Evolutionary conservation across 2,797 vertebrate genomes (phyloP).

Genomic region (Coregonus ussuriensis): DNA sequence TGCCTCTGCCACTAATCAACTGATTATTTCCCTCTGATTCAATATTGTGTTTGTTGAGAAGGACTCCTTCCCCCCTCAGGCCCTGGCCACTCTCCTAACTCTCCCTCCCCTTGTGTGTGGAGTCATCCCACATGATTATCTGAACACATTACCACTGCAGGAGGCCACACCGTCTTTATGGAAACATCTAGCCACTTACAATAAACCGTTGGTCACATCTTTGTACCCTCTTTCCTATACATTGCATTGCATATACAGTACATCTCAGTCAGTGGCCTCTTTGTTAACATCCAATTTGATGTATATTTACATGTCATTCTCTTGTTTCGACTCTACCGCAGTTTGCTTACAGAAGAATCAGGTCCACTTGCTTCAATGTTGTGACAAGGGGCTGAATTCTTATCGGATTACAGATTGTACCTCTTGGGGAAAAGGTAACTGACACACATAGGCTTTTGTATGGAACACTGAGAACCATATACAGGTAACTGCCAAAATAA

Average conservation of each 20-base stretch:
- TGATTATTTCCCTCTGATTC: slow-evolving; percentile 64
- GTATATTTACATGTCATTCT: not conserved
- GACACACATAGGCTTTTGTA: not conserved
- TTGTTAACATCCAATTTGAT: not conserved
- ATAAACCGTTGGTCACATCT: not conserved
- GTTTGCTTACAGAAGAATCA: slow-evolving; percentile 3
- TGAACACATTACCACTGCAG: slow-evolving; percentile 5
- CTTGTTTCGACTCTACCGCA: not conserved
- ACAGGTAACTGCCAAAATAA: too few species aligned
- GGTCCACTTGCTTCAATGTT: not conserved
- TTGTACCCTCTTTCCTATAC: not conserved
- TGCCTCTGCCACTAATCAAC: slow-evolving; percentile 78
- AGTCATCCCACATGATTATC: slow-evolving; percentile 9
- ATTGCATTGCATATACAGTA: not conserved
- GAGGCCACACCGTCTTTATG: not conserved
- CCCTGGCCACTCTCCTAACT: not conserved
- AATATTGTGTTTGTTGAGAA: slow-evolving; percentile 25
- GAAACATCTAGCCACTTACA: not conserved
- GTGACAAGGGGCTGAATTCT: not conserved
- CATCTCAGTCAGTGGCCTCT: not conserved
- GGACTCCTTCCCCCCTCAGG: not conserved
- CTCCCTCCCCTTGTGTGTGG: not conserved
- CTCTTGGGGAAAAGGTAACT: not conserved
- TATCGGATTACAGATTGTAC: not conserved
- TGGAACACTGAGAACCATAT: not conserved